Base-by-base conservation (phyloP, 2,888 invertebrate species). In the Ectropis crepuscularia region DNA sequence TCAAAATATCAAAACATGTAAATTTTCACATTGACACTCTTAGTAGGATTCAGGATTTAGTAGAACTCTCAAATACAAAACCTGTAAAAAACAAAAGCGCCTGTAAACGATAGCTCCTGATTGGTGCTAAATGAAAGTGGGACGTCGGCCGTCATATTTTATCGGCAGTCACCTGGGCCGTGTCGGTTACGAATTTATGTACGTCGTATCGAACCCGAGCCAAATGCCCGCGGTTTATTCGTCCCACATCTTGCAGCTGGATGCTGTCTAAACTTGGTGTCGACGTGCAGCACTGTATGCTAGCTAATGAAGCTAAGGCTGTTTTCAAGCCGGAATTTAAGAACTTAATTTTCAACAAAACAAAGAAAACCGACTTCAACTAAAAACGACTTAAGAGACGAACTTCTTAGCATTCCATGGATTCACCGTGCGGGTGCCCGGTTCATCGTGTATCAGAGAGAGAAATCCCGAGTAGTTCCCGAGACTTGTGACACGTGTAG, bases 221-320 rank as follows among this genome's bases (percentile, higher is more conserved):
- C 86, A 86, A 86, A 82, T 79, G 74, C 75, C 76, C 72, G 77
- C 66, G 69, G 76, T 79, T 80, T 81, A 80, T 80, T 78, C 77
- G 63, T 55, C 69, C 68, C 75, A 75, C 80, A 78, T 80, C 80
- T 85, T 83, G 83, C 76, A 55, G 46, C 55, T 55, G 41, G 16
- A 43, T 53, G 39, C 54, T 46, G 38, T 9, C 54, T 38, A 37
- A 47, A 39, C 39, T 41, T 47, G 0, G 6, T 41, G 41, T 10
- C 1, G 41, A 28, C 16, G 16, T 28, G 16, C 16, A 28, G 1
- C 16, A 28, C 16, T 28, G 4, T 28, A 28, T 4, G 16, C 16
- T 28, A 28, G 16, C 16, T 28, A 28, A 28, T 28, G 16, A 28
- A 28, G 16, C 16, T 28, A 2, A 28, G 16, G 16, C 16, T 28